Conservation (phyloP, 1,140 invertebrate genomes). For the Drosophila sproati region DNA sequence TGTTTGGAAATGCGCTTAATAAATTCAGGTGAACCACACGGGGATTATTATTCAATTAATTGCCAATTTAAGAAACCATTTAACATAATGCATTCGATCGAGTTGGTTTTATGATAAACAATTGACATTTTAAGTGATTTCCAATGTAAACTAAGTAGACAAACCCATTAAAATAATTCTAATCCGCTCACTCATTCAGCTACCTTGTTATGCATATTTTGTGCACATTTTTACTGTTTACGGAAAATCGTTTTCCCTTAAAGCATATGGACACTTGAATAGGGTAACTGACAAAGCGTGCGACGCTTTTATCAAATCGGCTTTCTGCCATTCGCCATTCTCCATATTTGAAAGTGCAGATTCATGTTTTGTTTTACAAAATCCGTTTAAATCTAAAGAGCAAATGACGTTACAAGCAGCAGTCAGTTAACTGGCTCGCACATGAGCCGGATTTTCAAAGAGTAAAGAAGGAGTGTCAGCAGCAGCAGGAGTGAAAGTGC, state of each 20-base stretch:
- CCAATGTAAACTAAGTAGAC: too few relatives aligned
- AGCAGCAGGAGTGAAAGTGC: slow-evolving; percentile 22
- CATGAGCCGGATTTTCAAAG: slow-evolving; percentile 51
- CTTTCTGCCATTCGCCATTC: slow-evolving; percentile 34
- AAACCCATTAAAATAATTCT: too few relatives aligned
- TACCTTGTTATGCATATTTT: not conserved
- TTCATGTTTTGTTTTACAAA: slow-evolving; percentile 81
- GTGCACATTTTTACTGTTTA: not conserved
- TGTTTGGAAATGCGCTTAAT: slow-evolving; percentile 28
- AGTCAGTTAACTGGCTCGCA: slow-evolving; percentile 47
- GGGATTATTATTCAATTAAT: too few relatives aligned
- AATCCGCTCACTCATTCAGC: not conserved
- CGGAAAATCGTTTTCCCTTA: slow-evolving; percentile 33
- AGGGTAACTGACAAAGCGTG: slow-evolving; percentile 5
- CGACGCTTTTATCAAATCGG: slow-evolving; percentile 49
- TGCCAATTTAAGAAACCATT: too few relatives aligned
- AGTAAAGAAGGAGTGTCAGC: not conserved
- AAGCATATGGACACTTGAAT: slow-evolving; percentile 23
- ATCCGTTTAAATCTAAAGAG: slow-evolving; percentile 82
- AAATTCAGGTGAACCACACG: slow-evolving; percentile 5
- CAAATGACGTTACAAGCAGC: slow-evolving; percentile 59
- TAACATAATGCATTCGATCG: too few relatives aligned
- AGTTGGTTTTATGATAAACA: too few relatives aligned
- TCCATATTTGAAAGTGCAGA: slow-evolving; percentile 70
- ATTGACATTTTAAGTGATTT: too few relatives aligned